phyloP scores from a whole-genome alignment of 2,888 invertebrate species.

The Apomyelois bistriatella region DNA sequence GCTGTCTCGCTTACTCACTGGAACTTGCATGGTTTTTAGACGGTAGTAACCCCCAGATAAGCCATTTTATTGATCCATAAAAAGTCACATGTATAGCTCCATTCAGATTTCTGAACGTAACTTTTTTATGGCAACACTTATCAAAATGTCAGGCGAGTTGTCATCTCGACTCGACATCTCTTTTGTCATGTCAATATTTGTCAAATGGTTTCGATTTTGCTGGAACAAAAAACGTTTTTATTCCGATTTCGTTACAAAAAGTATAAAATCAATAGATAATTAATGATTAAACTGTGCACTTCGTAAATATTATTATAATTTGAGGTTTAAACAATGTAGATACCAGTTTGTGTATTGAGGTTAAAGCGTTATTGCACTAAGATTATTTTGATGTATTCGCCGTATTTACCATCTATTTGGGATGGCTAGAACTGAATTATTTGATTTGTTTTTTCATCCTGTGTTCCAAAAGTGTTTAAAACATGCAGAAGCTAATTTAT shows the following conservation, averaged over 20 bases:
- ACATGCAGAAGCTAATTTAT: slow-evolving; percentile 65
- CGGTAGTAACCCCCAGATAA: too few species aligned
- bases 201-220: slow-evolving; percentile 50
- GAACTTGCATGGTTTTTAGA: too few species aligned
- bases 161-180: slow-evolving; percentile 42
- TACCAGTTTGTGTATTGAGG: slow-evolving; percentile 49
- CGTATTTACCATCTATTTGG: slow-evolving; percentile 21
- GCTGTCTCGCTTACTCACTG: too few species aligned
- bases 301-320: slow-evolving; percentile 15
- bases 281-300: background rate
- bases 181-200: slow-evolving; percentile 48
- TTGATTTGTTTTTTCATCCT: slow-evolving; percentile 77
- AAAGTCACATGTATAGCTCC: too few species aligned
- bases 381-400: slow-evolving; percentile 51
- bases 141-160: too few species aligned
- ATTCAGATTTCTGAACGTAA: slow-evolving; percentile 28
- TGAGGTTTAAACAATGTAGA: slow-evolving; percentile 38
- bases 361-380: slow-evolving; percentile 59
- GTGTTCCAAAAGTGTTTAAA: slow-evolving; percentile 77
- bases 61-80: too few species aligned
- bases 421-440: slow-evolving; percentile 76
- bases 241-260: slow-evolving; percentile 16
- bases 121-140: slow-evolving; percentile 43
- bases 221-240: slow-evolving; percentile 35
- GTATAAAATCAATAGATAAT: slow-evolving; percentile 23